These are phyloP conservation scores for Drosophila algonquin DNA, from an alignment of 2,888 invertebrate species.

Conservation along the genomic window DNA sequence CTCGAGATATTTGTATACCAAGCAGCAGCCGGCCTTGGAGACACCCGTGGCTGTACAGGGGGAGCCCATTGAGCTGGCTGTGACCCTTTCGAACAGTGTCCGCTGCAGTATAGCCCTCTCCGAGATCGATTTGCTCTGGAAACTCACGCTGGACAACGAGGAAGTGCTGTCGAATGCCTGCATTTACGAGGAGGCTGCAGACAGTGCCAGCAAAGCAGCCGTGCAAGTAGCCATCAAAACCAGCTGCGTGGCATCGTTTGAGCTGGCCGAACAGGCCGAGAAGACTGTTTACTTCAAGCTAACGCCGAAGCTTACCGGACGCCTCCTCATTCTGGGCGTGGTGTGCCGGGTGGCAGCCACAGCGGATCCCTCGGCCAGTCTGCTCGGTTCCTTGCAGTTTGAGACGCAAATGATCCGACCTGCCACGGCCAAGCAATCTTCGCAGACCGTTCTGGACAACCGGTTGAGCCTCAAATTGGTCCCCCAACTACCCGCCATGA, in stretches of 20 bases:
- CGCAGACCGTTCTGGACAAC: constrained; percentile 85
- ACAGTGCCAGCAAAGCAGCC: constrained; percentile 72
- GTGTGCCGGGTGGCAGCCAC: constrained; percentile 84
- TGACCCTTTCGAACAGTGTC: constrained; percentile 84
- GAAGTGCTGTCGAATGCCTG: constrained; percentile 84
- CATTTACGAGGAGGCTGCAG: constrained; percentile 79
- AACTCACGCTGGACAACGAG: constrained; percentile 83
- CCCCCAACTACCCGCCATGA: constrained; percentile 92
- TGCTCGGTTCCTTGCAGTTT: constrained; percentile 82
- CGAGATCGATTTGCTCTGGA: constrained; percentile 83
- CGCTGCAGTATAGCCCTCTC: constrained; percentile 85
- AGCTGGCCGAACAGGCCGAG: constrained; percentile 83
- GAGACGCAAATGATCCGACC: constrained; percentile 80
- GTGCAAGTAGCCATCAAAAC: constrained; percentile 81
- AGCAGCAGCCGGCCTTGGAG: constrained; percentile 86
- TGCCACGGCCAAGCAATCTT: constrained; percentile 61
- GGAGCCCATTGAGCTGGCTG: constrained; percentile 92
- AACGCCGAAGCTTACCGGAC: constrained; percentile 90
- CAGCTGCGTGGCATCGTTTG: constrained; percentile 72
- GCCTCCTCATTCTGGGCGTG: constrained; percentile 89
- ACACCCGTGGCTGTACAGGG: constrained; percentile 90
- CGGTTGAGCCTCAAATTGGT: constrained; percentile 90
- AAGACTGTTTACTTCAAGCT: constrained; percentile 89
- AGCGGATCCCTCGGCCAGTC: constrained; percentile 77
- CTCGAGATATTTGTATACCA: constrained; percentile 89